phyloP scores from a whole-genome alignment of 2,797 vertebrate genomes.

The Sarcoramphus papa region DNA sequence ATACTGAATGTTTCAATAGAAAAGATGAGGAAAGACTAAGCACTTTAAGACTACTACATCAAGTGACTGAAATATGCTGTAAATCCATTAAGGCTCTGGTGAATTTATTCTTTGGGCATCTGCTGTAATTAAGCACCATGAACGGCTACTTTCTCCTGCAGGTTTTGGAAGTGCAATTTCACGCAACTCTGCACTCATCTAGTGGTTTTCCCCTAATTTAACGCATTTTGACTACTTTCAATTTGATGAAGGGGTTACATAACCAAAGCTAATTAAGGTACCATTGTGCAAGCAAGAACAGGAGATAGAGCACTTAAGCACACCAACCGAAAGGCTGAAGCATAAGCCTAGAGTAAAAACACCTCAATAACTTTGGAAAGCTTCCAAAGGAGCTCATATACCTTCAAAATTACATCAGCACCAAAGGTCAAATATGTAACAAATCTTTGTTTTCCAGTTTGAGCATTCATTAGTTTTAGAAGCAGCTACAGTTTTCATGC shows the following conservation, averaged over 20 bases:
- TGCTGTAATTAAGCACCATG: background rate
- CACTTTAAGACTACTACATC: background rate
- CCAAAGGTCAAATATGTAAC: background rate
- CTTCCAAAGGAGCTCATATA: background rate
- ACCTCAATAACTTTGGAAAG: background rate
- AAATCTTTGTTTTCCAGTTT: background rate
- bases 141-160: background rate
- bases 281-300: background rate
- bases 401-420: background rate
- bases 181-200: background rate
- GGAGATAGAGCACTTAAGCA: background rate
- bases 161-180: background rate
- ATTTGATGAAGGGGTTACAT: constrained; percentile 2
- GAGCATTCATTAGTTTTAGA: background rate
- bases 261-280: constrained; percentile 19
- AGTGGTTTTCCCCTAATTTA: background rate
- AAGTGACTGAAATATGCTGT: background rate
- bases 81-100: background rate
- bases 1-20: background rate
- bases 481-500: background rate
- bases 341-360: background rate
- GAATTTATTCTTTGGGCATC: background rate
- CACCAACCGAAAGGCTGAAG: background rate
- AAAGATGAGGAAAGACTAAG: background rate
- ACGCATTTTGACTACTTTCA: background rate